Evolutionary conservation across 1,140 invertebrate genomes (phyloP).

Genomic region (Rhopalosiphum padi): DNA sequence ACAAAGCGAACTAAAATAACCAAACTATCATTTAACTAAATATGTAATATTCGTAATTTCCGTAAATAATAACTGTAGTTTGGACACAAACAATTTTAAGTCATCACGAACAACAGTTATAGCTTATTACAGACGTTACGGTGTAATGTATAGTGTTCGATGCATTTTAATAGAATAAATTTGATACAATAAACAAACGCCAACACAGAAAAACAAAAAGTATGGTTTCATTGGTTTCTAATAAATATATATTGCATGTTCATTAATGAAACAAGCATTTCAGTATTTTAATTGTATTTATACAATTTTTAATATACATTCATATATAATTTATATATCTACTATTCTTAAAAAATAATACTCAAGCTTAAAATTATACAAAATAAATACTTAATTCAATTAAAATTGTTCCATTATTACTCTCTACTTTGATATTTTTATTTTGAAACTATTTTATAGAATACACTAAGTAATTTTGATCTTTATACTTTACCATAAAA

Average conservation of each 20-base stretch:
- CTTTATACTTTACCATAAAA: slow-evolving; percentile 17
- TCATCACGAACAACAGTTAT: not conserved
- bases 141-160: not conserved
- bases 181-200: not conserved
- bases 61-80: not conserved
- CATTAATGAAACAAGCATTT: not conserved
- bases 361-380: not conserved
- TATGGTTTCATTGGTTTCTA: not conserved
- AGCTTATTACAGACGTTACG: not conserved
- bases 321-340: not conserved
- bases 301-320: not conserved
- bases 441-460: not conserved
- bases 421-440: not conserved
- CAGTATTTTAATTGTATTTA: slow-evolving; percentile 14
- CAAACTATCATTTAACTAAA: not conserved
- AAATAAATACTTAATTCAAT: not conserved
- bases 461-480: slow-evolving; percentile 3
- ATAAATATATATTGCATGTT: not conserved
- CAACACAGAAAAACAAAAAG: not conserved
- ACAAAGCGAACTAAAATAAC: not conserved
- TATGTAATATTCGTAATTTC: not conserved
- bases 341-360: not conserved
- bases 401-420: not conserved
- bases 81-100: not conserved
- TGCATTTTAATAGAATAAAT: slow-evolving; percentile 5